Evolutionary conservation across 2,113 vertebrate species (phyloP).

Genomic region (Grammomys surdaster): DNA sequence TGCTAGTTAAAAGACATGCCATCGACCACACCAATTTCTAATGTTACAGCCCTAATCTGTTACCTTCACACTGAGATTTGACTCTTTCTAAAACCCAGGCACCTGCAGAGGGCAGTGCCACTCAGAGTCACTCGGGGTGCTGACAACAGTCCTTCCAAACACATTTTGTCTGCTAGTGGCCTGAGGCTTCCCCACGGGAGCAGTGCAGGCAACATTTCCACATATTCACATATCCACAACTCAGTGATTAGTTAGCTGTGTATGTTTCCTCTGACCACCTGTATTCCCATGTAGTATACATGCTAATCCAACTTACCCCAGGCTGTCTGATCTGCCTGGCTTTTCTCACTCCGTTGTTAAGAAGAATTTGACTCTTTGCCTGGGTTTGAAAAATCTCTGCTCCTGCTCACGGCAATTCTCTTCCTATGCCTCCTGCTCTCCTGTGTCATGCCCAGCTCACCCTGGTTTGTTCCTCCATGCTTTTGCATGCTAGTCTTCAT

Average conservation of each 20-base stretch:
- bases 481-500: not conserved
- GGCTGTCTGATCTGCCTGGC: not conserved
- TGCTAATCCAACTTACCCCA: not conserved
- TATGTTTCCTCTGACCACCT: not conserved
- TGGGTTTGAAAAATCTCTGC: not conserved
- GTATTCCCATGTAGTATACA: not conserved
- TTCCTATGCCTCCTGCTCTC: not conserved
- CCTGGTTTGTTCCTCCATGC: not conserved
- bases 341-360: not conserved
- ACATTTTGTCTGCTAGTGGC: not conserved
- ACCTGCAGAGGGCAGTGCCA: slow-evolving; percentile 9
- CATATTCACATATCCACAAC: not conserved
- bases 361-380: not conserved
- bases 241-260: not conserved
- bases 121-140: not conserved
- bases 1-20: not conserved
- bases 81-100: slow-evolving; percentile 22
- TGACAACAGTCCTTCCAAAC: not conserved
- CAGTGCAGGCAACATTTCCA: not conserved
- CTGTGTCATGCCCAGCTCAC: not conserved
- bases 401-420: not conserved
- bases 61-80: not conserved
- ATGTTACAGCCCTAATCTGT: not conserved
- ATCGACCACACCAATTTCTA: not conserved
- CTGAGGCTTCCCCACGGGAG: not conserved